Evolutionary conservation across 2,797 vertebrate genomes (phyloP).

Genomic region (Fundulus diaphanus): DNA sequence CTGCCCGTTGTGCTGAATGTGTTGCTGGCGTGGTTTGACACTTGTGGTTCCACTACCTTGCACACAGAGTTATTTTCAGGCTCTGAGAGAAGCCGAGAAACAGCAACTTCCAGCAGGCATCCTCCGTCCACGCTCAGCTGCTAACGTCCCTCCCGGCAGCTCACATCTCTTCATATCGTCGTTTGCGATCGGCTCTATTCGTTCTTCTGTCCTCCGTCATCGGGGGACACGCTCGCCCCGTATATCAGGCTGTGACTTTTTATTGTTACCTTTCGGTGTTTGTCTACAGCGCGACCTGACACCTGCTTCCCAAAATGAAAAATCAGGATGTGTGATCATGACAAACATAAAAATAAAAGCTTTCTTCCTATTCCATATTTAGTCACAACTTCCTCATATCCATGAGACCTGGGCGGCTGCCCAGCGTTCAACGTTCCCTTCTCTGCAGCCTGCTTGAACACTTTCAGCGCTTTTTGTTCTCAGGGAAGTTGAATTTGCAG

Average conservation of each 20-base stretch:
- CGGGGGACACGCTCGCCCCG: conserved; percentile 9
- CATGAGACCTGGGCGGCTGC: conserved; percentile 75
- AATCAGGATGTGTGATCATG: conserved; percentile 85
- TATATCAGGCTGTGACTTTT: conserved; percentile 24
- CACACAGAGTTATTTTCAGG: conserved; percentile 79
- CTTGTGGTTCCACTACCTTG: conserved; percentile 73
- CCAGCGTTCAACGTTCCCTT: conserved; percentile 76
- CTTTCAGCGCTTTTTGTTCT: not conserved
- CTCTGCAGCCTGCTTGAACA: conserved; percentile 51
- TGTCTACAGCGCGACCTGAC: conserved; percentile 63
- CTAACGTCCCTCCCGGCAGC: conserved; percentile 8
- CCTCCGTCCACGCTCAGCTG: conserved; percentile 53
- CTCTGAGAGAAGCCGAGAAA: conserved; percentile 72
- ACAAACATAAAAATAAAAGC: conserved; percentile 82
- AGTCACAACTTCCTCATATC: conserved; percentile 87
- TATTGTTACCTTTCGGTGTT: conserved; percentile 67
- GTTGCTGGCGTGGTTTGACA: conserved; percentile 71
- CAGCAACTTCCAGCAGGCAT: conserved; percentile 72
- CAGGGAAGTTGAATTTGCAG: not conserved
- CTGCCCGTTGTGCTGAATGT: conserved; percentile 54
- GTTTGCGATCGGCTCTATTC: not conserved
- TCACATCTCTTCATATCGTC: not conserved
- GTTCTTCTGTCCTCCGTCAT: conserved; percentile 3
- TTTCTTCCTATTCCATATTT: conserved; percentile 83
- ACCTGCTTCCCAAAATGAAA: conserved; percentile 83